phyloP scores from a whole-genome alignment of 2,888 invertebrate genomes.

The Pachliopta kotzebuea region DNA sequence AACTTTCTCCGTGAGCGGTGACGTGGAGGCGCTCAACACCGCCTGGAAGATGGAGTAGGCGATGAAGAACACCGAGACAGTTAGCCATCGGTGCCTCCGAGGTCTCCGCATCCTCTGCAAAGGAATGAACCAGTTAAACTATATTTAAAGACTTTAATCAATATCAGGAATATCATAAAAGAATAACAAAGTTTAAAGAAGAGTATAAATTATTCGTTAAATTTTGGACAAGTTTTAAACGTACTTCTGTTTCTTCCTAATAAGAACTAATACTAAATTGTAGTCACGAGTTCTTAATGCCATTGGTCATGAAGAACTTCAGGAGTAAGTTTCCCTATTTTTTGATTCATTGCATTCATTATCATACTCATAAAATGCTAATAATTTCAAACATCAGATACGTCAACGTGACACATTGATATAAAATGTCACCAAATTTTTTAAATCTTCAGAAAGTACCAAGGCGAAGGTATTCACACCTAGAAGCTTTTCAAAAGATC shows the following conservation, averaged over 20 bases:
- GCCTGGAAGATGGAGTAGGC: conserved; percentile 84
- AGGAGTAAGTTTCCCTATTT: too few species aligned
- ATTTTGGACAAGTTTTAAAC: too few species aligned
- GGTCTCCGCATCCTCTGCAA: conserved; percentile 82
- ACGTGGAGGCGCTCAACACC: conserved; percentile 48
- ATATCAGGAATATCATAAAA: not conserved
- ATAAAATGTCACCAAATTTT: conserved; percentile 7
- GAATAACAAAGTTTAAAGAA: too few species aligned
- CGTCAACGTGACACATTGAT: not conserved
- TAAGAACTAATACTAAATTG: too few species aligned
- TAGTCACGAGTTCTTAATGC: too few species aligned
- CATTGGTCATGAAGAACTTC: too few species aligned
- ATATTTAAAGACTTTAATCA: too few species aligned
- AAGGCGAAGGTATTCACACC: not conserved
- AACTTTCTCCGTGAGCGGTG: conserved; percentile 33
- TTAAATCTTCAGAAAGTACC: conserved; percentile 6
- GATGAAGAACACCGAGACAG: conserved; percentile 84
- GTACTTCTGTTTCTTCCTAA: too few species aligned
- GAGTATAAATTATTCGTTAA: too few species aligned
- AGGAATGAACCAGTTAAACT: not conserved
- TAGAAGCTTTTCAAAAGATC: not conserved
- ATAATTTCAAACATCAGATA: too few species aligned
- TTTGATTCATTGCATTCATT: too few species aligned
- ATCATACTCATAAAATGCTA: too few species aligned
- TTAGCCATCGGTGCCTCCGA: conserved; percentile 84